Base-by-base conservation (phyloP, 2,888 invertebrate genomes). In the Drosophila kuntzei region DNA sequence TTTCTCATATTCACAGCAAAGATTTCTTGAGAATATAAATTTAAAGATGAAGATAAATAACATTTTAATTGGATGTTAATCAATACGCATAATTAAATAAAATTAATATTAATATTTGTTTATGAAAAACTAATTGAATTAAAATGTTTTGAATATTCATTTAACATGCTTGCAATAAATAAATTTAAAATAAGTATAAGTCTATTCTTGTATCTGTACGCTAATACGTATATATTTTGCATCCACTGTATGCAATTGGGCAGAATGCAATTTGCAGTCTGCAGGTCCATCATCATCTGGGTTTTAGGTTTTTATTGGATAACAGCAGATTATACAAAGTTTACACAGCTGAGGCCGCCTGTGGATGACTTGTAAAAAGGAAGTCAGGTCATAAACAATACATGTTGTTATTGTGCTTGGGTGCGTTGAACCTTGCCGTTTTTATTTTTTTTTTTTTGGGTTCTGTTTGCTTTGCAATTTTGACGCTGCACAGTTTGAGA, bases 311-410 rank as follows among this genome's bases (percentile, higher is more conserved):
- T 58, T 71, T 76, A 67, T 60, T 57, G 72, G 72, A 12, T 51
- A 71, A 36, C 47, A 16, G 32, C 43, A 36, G 50, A 22, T 43
- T 7, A 12, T 39, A 36, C 44, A 67, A 61, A 64, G 70, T 64
- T 78, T 76, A 59, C 62, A 67, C 79, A 79, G 76, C 69, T 70
- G 79, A 74, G 62, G 43, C 58, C 43, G 51, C 29, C 16, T 62
- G 37, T 44, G 69, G 63, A 83, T 88, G 88, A 84, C 86, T 84
- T 77, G 77, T 79, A 58, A 75, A 86, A 87, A 86, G 83, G 83
- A 82, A 85, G 79, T 88, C 67, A 59, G 83, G 70, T 77, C 86
- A 79, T 85, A 83, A 83, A 83, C 75, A 76, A 85, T 82, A 70
- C 73, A 16, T 44, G 32, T 44, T 54, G 43, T 50, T 41, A 32